A percentile compares a stretch with the other conserved stretches of the same genome.
Evolutionary conservation across 2,888 invertebrate genomes (phyloP).

Genomic region (Resseliella maxima): DNA sequence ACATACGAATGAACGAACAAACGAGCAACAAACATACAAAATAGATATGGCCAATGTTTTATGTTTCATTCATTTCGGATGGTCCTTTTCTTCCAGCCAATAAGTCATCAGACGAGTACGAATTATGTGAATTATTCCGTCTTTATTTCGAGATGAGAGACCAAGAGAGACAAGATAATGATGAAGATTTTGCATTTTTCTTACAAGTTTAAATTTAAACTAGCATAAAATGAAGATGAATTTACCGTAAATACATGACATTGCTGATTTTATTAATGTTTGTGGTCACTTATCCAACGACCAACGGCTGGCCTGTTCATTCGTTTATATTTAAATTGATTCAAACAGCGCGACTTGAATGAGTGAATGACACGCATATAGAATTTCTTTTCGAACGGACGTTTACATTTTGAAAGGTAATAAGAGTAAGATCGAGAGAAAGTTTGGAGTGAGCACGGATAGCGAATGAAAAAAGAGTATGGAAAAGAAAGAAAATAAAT

Average conservation of each 20-base stretch:
- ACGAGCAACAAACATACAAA: no score
- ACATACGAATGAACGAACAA: no score
- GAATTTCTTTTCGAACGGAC: no score
- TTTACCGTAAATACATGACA: background rate
- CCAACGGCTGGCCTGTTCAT: background rate
- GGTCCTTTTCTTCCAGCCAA: background rate
- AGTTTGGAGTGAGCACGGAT: no score
- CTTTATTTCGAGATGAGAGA: no score
- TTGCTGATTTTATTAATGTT: background rate
- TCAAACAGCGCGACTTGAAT: slow-evolving; percentile 34
- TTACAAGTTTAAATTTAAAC: slow-evolving; percentile 14
- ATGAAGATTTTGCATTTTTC: background rate
- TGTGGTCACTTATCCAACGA: background rate
- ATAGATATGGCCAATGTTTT: no score
- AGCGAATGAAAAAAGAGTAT: no score
- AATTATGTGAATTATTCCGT: slow-evolving; percentile 16
- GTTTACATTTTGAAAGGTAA: no score
- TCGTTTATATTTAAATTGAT: slow-evolving; percentile 14
- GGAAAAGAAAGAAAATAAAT: no score
- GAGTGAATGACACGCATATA: background rate
- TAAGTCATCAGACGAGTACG: background rate
- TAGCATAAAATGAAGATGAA: slow-evolving; percentile 48
- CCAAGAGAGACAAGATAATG: no score
- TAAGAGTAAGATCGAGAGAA: no score
- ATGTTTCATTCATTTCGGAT: no score